phyloP scores from a whole-genome alignment of 2,797 vertebrate genomes.

The Crenuchus spilurus region DNA sequence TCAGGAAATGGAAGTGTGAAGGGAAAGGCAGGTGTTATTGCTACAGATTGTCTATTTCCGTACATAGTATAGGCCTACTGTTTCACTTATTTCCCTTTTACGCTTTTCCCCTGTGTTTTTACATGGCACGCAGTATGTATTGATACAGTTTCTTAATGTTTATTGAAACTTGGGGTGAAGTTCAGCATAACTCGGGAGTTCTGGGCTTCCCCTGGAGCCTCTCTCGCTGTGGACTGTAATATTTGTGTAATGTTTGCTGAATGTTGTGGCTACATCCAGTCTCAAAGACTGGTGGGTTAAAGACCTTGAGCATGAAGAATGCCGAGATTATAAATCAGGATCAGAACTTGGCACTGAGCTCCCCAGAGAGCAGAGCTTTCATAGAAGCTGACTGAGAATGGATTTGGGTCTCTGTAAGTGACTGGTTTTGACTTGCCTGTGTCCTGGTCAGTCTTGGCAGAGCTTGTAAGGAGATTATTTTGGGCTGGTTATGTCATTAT shows the following conservation, averaged over 20 bases:
- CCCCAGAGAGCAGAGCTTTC: conserved; percentile 1
- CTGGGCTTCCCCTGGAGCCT: neutral
- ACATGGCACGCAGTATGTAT: too few species aligned
- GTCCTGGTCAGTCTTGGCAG: conserved; percentile 17
- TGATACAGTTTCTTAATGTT: neutral
- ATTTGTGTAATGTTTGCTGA: conserved; percentile 16
- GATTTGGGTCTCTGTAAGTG: neutral
- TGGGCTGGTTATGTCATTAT: conserved; percentile 27
- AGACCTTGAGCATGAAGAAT: conserved; percentile 3
- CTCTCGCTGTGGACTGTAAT: neutral
- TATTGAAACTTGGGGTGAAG: neutral
- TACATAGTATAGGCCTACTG: neutral
- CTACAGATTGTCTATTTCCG: neutral
- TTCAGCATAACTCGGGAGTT: neutral
- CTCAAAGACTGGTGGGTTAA: neutral
- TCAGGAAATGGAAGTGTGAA: conserved; percentile 3
- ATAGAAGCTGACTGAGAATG: conserved; percentile 18
- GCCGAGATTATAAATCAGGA: conserved; percentile 14
- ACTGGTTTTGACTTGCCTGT: conserved; percentile 45
- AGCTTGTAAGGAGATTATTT: conserved; percentile 23
- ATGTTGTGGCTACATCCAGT: conserved; percentile 10
- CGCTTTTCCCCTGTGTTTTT: neutral
- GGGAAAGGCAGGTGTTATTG: conserved; percentile 1
- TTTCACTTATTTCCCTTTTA: neutral
- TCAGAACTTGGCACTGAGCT: conserved; percentile 10